phyloP scores from a whole-genome alignment of 2,888 invertebrate species.

The Drosophila tripunctata region DNA sequence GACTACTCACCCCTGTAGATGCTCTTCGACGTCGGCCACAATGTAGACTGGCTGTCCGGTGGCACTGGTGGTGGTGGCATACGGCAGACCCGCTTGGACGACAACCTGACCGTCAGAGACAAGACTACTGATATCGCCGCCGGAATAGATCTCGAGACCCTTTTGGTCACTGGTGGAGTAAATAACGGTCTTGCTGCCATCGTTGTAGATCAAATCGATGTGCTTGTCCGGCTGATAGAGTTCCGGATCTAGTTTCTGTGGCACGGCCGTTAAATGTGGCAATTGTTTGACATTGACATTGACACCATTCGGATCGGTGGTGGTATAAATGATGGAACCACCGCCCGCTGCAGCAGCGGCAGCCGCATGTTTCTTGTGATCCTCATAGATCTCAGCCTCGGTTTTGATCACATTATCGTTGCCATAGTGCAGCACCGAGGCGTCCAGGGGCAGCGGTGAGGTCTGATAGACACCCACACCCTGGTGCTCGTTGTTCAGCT shows the following conservation, averaged over 20 bases:
- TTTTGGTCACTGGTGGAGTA: conserved; percentile 92
- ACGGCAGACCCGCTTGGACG: conserved; percentile 84
- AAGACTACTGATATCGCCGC: conserved; percentile 83
- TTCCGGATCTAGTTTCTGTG: conserved; percentile 81
- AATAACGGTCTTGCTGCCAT: conserved; percentile 93
- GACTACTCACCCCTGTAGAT: conserved; percentile 84
- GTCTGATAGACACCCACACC: conserved; percentile 83
- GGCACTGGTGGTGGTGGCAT: conserved; percentile 80
- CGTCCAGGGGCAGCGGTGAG: conserved; percentile 83
- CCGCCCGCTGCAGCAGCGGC: conserved; percentile 62
- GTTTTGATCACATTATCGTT: conserved; percentile 81
- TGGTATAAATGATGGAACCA: conserved; percentile 85
- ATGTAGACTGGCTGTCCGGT: conserved; percentile 84
- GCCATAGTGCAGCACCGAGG: conserved; percentile 84
- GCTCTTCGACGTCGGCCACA: conserved; percentile 83
- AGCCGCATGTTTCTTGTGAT: conserved; percentile 79
- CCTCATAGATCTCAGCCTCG: conserved; percentile 83
- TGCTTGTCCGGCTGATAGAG: conserved; percentile 85
- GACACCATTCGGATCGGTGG: conserved; percentile 80
- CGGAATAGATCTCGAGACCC: conserved; percentile 88
- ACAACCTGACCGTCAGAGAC: conserved; percentile 84
- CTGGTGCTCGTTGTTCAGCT: conserved; percentile 80
- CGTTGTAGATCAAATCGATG: conserved; percentile 93
- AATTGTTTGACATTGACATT: conserved; percentile 84
- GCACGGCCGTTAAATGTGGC: conserved; percentile 82